A percentile compares a stretch with the other conserved stretches of the same genome.
phyloP scores from a whole-genome alignment of 2,888 invertebrate species.

The Cantharis nigra region DNA sequence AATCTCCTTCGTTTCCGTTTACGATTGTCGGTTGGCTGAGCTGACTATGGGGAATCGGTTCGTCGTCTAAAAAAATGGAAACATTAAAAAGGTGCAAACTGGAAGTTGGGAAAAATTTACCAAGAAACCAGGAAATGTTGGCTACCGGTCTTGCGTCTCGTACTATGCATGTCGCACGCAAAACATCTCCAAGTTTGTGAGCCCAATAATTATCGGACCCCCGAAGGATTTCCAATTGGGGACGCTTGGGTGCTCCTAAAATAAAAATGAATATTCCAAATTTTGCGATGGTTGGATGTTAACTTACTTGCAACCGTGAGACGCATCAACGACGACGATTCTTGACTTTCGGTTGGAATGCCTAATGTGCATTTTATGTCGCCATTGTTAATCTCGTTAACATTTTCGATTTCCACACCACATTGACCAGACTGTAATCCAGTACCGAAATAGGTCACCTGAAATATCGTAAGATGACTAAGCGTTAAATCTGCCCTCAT shows the following conservation, averaged over 20 bases:
- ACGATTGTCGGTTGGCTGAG: slow-evolving; percentile 61
- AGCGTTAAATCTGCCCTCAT: not conserved
- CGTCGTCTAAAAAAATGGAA: slow-evolving; percentile 61
- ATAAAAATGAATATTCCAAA: slow-evolving; percentile 30
- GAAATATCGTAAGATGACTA: not conserved
- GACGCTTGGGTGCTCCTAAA: slow-evolving; percentile 57
- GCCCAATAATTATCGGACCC: slow-evolving; percentile 51
- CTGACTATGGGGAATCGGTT: slow-evolving; percentile 58
- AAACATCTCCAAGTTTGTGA: slow-evolving; percentile 65
- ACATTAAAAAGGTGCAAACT: not conserved
- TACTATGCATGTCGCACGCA: slow-evolving; percentile 71
- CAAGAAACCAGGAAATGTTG: slow-evolving; percentile 74
- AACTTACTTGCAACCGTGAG: slow-evolving; percentile 76
- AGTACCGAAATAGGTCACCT: slow-evolving; percentile 57
- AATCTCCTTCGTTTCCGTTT: slow-evolving; percentile 56
- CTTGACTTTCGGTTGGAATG: slow-evolving; percentile 60
- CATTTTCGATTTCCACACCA: slow-evolving; percentile 68
- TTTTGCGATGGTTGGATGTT: not conserved
- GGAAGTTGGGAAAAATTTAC: slow-evolving; percentile 50
- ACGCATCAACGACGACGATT: slow-evolving; percentile 64
- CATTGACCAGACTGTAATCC: slow-evolving; percentile 69
- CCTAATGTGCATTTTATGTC: slow-evolving; percentile 70
- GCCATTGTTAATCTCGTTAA: slow-evolving; percentile 72
- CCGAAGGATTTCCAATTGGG: slow-evolving; percentile 56
- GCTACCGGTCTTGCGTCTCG: slow-evolving; percentile 75